Conservation (phyloP, 2,113 vertebrate species). For the Cnemophilus loriae region DNA sequence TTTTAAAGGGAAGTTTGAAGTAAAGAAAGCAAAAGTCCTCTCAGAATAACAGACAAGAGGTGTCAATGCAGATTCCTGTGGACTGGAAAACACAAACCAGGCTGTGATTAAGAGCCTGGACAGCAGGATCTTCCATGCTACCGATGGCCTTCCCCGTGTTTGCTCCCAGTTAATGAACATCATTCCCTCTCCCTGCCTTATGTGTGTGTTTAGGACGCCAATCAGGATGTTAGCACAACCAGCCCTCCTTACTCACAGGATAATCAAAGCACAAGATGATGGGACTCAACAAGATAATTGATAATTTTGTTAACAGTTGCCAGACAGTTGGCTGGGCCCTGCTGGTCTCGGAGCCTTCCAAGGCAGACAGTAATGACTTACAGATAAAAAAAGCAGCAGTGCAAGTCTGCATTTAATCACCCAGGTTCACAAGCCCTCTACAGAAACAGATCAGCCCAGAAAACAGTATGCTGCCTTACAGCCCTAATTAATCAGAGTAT, state of each 20-base stretch:
- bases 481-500: neutral
- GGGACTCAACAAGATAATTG: neutral
- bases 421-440: neutral
- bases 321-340: conserved; percentile 11
- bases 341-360: neutral
- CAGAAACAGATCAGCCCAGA: neutral
- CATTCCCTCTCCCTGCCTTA: neutral
- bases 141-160: neutral
- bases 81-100: neutral
- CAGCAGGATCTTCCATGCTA: rapidly evolving
- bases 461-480: neutral
- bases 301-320: neutral
- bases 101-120: neutral
- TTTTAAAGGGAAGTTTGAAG: neutral
- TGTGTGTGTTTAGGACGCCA: neutral
- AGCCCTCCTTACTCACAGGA: neutral
- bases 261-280: neutral
- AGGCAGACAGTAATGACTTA: neutral
- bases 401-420: conserved; percentile 1
- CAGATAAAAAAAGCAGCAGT: neutral
- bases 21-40: neutral
- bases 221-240: neutral
- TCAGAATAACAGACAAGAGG: neutral
- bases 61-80: neutral
- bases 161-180: neutral